These are phyloP conservation scores for Spodoptera exigua DNA, from an alignment of 2,888 invertebrate genomes.

Conservation along the genomic window DNA sequence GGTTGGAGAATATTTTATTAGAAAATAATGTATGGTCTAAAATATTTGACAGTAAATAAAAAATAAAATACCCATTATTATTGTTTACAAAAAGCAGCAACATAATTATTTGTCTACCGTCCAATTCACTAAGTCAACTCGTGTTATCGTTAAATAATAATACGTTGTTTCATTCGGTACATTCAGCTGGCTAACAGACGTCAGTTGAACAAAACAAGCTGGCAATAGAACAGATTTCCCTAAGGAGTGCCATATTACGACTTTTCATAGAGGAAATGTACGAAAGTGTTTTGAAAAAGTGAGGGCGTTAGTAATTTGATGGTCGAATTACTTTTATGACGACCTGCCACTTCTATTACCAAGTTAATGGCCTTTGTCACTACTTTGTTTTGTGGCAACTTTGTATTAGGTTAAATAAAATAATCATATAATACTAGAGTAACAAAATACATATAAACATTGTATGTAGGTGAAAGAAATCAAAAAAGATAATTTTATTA, in stretches of 20 bases:
- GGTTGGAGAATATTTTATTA: not conserved
- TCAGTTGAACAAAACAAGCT: conserved; percentile 81
- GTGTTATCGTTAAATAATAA: conserved; percentile 54
- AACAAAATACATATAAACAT: too few species aligned
- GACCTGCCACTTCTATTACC: conserved; percentile 34
- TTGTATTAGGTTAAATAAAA: conserved; percentile 3
- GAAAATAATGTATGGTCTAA: not conserved
- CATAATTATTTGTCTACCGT: conserved; percentile 29
- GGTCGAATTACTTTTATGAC: conserved; percentile 57
- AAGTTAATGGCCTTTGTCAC: conserved; percentile 27
- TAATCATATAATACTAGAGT: too few species aligned
- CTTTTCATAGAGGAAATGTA: conserved; percentile 74
- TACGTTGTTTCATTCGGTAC: conserved; percentile 62
- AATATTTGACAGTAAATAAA: conserved; percentile 30
- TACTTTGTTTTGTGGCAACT: conserved; percentile 30
- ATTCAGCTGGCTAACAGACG: conserved; percentile 70
- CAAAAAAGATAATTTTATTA: too few species aligned
- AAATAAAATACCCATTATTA: conserved; percentile 31
- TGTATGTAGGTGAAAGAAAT: too few species aligned
- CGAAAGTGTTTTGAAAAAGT: conserved; percentile 64
- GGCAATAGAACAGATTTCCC: conserved; percentile 85
- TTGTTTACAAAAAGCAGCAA: conserved; percentile 31
- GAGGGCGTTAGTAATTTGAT: conserved; percentile 58
- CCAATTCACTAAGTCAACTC: conserved; percentile 54
- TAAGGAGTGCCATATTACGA: conserved; percentile 78